Evolutionary conservation across 2,113 vertebrate genomes (phyloP), one percentile per base, ranked within the genome.

Genomic region (Pangasianodon hypophthalmus): DNA sequence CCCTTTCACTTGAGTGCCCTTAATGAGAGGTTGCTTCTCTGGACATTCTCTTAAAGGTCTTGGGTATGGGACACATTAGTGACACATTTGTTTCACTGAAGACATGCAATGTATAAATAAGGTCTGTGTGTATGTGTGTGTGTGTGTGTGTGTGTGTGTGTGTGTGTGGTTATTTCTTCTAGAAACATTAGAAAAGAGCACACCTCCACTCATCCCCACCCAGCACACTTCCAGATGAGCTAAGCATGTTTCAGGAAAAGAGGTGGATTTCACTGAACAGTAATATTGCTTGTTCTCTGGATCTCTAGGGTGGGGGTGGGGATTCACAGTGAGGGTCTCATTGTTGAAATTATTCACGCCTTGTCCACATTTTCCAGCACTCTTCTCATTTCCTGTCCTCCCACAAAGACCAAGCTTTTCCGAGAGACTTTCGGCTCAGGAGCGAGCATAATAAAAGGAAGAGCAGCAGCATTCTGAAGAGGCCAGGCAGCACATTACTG

Each of bases 401-500:
- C 84, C 83, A 86, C 77, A 64, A 54, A 67, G 90, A 79, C 82
- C n/a, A 75, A 80, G 85, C 80, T 90, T 84, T 75, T 91, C 83
- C 81, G 19, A 87, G 88, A 88, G 88, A 77, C 83, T 87, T 89
- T 88, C 14, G 6, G 48, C 71, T 48, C 67, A 69, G 88, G 87
- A 89, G 91, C 89, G 62, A 73, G 64, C 88, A 86, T 85, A 92
- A 91, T 89, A 82, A 90, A 82, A 81, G 87, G 91, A 90, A 90
- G 89, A 89, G 67, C 89, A 89, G 50, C 87, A 71, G 44, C 16
- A 81, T 87, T 71, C 80, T 77, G 67, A 29, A 88, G 58, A 62
- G 60, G 80, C 56, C 13, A 56, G 60, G 79, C 46, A 21, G 44
- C 48, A 44, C 71, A 26, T 82, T 86, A 81, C 41, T 54, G 82